A percentile compares a stretch with the other conserved stretches of the same genome.
These are phyloP conservation scores for Urocolius indicus DNA, from an alignment of 2,113 vertebrate genomes.

Conservation along the genomic window DNA sequence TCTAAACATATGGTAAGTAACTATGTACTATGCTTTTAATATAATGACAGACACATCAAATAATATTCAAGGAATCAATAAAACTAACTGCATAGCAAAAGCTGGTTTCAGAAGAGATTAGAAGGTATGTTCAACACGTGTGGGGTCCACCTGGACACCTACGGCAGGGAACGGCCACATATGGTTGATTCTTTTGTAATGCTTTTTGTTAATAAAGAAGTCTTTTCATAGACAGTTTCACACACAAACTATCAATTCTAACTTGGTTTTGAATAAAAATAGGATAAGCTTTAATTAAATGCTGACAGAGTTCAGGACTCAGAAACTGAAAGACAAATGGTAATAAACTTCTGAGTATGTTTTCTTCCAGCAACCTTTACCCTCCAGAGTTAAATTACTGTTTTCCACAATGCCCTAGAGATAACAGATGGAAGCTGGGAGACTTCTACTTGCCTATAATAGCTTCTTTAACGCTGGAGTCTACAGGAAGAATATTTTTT, in stretches of 20 bases:
- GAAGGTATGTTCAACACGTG: background rate
- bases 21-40: background rate
- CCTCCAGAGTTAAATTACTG: background rate
- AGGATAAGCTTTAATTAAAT: background rate
- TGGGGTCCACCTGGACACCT: background rate
- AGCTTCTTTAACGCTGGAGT: conserved; percentile 93
- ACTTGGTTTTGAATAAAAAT: background rate
- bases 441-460: conserved; percentile 87
- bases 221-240: background rate
- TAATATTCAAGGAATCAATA: background rate
- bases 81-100: background rate
- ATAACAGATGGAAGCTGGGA: background rate
- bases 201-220: background rate
- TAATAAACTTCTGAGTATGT: background rate
- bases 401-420: background rate
- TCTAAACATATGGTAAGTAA: background rate
- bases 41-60: background rate
- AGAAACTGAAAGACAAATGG: background rate
- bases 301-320: background rate
- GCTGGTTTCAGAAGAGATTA: background rate
- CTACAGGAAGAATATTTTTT: conserved; percentile 97
- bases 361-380: background rate
- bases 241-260: background rate
- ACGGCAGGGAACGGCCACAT: background rate
- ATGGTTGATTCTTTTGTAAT: background rate